These are phyloP conservation scores for Dynastes tityus DNA, from an alignment of 2,888 invertebrate species.

Conservation along the genomic window DNA sequence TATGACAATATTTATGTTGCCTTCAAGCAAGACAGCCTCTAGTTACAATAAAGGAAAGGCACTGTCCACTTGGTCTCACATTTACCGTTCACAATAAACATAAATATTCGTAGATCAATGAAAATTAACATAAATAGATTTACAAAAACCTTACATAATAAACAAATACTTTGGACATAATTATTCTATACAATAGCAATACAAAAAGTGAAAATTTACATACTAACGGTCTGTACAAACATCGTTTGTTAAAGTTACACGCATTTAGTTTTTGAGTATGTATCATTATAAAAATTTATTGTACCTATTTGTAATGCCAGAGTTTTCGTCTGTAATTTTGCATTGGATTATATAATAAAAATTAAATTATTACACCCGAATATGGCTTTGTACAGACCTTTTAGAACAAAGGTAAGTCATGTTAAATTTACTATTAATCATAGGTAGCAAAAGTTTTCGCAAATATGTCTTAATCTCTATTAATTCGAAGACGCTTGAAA, in stretches of 20 bases:
- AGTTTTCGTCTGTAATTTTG: no score
- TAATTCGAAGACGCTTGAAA: neutral
- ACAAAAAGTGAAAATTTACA: conserved; percentile 18
- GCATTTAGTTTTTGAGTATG: neutral
- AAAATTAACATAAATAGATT: conserved; percentile 45
- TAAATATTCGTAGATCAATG: conserved; percentile 47
- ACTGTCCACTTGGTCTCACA: conserved; percentile 57
- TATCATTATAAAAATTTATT: neutral
- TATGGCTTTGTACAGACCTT: conserved; percentile 13
- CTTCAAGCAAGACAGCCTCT: conserved; percentile 57
- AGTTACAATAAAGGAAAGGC: conserved; percentile 54
- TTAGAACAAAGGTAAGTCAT: conserved; percentile 11
- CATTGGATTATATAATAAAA: no score
- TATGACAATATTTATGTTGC: conserved; percentile 55
- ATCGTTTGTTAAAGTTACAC: no score
- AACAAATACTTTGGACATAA: conserved; percentile 54
- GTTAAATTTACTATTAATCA: conserved; percentile 1
- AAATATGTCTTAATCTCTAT: neutral
- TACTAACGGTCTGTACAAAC: conserved; percentile 20
- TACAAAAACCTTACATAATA: conserved; percentile 50
- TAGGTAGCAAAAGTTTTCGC: neutral
- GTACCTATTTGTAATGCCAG: no score
- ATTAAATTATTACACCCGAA: no score
- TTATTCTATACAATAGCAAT: conserved; percentile 42
- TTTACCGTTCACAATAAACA: conserved; percentile 40